Conservation (phyloP, 2,797 vertebrate genomes). For the Myotis findleyi region DNA sequence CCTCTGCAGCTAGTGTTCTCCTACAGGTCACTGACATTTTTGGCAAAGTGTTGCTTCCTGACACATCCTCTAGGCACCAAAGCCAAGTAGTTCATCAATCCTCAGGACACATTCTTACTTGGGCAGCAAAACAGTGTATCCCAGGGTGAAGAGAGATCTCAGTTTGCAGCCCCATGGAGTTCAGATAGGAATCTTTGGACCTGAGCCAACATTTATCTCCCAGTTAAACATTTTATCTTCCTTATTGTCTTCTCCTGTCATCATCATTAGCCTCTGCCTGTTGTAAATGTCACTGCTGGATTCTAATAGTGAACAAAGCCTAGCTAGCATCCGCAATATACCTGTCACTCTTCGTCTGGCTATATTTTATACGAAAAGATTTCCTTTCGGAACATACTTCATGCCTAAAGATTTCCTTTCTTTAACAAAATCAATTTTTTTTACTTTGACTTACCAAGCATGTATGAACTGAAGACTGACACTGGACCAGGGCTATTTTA, state of each 20-base stretch:
- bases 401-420: conserved; percentile 36
- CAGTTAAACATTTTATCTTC: not conserved
- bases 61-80: not conserved
- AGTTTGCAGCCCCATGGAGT: not conserved
- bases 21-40: not conserved
- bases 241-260: not conserved
- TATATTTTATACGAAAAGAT: conserved; percentile 12
- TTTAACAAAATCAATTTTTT: conserved; percentile 42
- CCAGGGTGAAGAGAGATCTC: not conserved
- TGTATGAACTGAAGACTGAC: not conserved
- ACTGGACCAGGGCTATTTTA: conserved; percentile 10
- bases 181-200: not conserved
- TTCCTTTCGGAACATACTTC: conserved; percentile 49
- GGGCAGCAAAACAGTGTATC: not conserved
- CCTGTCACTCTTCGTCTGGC: not conserved
- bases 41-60: not conserved
- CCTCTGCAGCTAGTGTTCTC: not conserved
- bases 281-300: not conserved
- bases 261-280: not conserved
- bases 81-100: not conserved
- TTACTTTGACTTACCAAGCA: conserved; percentile 17
- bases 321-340: not conserved
- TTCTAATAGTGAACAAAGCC: not conserved
- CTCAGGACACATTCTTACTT: not conserved
- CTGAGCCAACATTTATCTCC: not conserved